Percentiles rank a stretch among this genome's conserved stretches.
phyloP scores from a whole-genome alignment of 2,888 invertebrate species.

The Idaea aversata region DNA sequence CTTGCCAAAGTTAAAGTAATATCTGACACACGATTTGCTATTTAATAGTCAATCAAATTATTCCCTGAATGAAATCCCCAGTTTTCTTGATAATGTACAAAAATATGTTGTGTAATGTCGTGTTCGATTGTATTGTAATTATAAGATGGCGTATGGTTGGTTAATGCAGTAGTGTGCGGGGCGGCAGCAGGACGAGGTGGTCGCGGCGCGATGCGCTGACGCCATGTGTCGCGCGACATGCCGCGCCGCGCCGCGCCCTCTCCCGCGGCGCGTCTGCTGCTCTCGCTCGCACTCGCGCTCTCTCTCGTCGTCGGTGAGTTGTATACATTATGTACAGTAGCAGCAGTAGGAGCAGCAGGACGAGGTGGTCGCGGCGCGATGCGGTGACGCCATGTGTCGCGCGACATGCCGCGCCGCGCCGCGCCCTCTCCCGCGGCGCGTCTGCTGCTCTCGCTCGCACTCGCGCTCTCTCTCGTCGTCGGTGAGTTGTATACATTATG shows the following conservation, averaged over 20 bases:
- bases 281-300: slow-evolving; percentile 55
- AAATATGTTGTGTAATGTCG: too few species aligned
- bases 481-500: slow-evolving; percentile 22
- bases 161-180: too few species aligned
- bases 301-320: slow-evolving; percentile 38
- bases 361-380: slow-evolving; percentile 47
- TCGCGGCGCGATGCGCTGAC: slow-evolving; percentile 59
- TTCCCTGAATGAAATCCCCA: too few species aligned
- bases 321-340: not conserved
- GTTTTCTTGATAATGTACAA: too few species aligned
- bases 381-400: slow-evolving; percentile 67
- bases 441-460: slow-evolving; percentile 59
- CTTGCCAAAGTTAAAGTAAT: too few species aligned
- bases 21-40: too few species aligned
- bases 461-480: slow-evolving; percentile 42
- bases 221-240: slow-evolving; percentile 67
- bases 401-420: slow-evolving; percentile 67
- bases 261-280: slow-evolving; percentile 54
- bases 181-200: slow-evolving; percentile 27
- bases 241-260: slow-evolving; percentile 64
- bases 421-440: slow-evolving; percentile 54
- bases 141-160: too few species aligned
- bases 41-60: too few species aligned
- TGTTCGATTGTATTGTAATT: too few species aligned
- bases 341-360: slow-evolving; percentile 6